These are phyloP conservation scores for Burhinus oedicnemus DNA, from an alignment of 2,113 vertebrate genomes.

Conservation along the genomic window DNA sequence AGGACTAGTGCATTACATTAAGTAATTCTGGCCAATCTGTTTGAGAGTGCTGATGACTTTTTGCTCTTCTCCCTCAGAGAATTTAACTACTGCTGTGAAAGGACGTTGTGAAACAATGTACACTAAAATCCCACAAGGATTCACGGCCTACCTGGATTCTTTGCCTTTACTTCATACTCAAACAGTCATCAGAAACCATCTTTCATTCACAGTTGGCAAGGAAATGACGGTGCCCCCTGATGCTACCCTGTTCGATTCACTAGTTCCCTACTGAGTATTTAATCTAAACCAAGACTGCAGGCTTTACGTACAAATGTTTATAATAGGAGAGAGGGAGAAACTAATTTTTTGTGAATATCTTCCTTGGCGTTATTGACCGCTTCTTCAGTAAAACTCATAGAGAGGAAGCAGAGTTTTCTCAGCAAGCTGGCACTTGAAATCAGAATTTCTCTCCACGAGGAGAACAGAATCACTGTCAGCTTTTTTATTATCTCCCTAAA, in stretches of 20 bases:
- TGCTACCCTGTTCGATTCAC: background rate
- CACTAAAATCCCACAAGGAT: background rate
- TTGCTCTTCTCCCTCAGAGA: background rate
- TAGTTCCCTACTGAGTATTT: background rate
- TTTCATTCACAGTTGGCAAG: background rate
- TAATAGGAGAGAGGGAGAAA: background rate
- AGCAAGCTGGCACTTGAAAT: background rate
- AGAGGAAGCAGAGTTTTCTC: background rate
- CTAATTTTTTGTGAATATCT: background rate
- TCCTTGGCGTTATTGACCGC: background rate
- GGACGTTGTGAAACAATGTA: background rate
- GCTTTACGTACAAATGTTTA: background rate
- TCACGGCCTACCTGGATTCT: background rate
- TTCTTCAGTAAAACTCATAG: background rate
- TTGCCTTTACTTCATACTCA: background rate
- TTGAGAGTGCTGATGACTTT: background rate
- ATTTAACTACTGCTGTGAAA: background rate
- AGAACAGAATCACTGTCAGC: background rate
- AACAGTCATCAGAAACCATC: background rate
- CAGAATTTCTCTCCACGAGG: fast-evolving
- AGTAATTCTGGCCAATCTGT: background rate
- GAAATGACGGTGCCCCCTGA: background rate
- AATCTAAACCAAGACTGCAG: background rate
- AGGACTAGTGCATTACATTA: background rate
- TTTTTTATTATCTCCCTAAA: background rate